Conservation (phyloP, 2,113 vertebrate genomes). For the Zosterops lateralis region DNA sequence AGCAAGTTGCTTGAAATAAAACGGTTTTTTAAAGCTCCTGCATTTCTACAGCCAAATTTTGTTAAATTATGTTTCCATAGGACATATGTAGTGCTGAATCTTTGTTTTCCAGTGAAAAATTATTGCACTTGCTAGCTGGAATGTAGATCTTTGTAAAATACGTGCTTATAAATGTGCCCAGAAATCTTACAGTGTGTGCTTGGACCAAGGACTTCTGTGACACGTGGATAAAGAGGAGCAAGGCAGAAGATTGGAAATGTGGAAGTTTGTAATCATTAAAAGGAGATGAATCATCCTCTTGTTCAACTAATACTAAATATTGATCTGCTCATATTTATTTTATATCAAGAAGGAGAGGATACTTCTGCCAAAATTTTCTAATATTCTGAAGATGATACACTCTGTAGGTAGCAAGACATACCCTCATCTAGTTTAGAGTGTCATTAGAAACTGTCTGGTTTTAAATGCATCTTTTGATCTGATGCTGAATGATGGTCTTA, state of each 20-base stretch:
- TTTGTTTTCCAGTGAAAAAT: not conserved
- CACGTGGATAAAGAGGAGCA: not conserved
- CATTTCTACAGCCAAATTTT: not conserved
- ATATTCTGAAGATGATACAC: not conserved
- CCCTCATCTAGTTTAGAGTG: not conserved
- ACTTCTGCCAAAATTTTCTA: not conserved
- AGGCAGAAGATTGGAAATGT: not conserved
- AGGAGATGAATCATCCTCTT: not conserved
- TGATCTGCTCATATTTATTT: not conserved
- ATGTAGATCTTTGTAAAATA: not conserved
- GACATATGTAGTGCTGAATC: not conserved
- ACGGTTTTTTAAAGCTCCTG: not conserved
- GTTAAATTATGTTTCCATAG: not conserved
- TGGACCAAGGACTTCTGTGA: not conserved
- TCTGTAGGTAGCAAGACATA: not conserved
- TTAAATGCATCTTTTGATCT: not conserved
- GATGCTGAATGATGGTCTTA: accelerated
- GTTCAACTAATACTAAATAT: not conserved
- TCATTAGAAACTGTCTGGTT: not conserved
- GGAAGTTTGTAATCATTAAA: not conserved
- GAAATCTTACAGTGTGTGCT: not conserved
- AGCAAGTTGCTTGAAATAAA: not conserved
- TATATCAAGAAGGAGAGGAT: not conserved
- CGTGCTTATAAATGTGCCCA: not conserved
- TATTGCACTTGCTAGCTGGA: not conserved